phyloP scores from a whole-genome alignment of 2,888 invertebrate species.

The Germaria angustata region DNA sequence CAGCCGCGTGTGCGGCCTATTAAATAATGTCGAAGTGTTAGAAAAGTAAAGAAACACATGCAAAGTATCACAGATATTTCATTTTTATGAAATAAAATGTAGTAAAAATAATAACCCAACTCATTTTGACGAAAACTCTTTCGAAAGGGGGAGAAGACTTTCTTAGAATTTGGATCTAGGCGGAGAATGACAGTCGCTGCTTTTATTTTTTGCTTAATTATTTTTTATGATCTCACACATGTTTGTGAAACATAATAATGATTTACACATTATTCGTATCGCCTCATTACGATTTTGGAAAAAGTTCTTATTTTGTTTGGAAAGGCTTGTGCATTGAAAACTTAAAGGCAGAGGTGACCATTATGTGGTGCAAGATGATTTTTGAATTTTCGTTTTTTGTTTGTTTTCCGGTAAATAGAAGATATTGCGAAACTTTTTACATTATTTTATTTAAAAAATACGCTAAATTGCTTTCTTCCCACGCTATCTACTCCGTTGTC shows the following conservation, averaged over 20 bases:
- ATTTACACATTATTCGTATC: slow-evolving; percentile 60
- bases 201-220: slow-evolving; percentile 1
- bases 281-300: slow-evolving; percentile 42
- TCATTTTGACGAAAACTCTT: slow-evolving; percentile 18
- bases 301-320: slow-evolving; percentile 40
- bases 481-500: no score
- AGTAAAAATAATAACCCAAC: background rate
- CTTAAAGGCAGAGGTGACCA: background rate
- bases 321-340: background rate
- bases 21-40: slow-evolving; percentile 56
- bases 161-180: slow-evolving; percentile 25
- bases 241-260: slow-evolving; percentile 53
- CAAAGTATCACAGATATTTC: slow-evolving; percentile 55
- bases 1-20: slow-evolving; percentile 55
- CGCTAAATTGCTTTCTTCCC: no score
- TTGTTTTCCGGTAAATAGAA: no score
- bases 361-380: background rate
- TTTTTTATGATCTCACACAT: slow-evolving; percentile 56
- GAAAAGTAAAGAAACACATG: slow-evolving; percentile 50
- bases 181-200: slow-evolving; percentile 20
- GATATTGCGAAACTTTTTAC: no score
- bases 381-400: no score
- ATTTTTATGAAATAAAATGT: slow-evolving; percentile 36
- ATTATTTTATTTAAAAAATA: no score
- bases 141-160: slow-evolving; percentile 34